Evolutionary conservation across 2,797 vertebrate species (phyloP).

Genomic region (Phalloptychus januarius): DNA sequence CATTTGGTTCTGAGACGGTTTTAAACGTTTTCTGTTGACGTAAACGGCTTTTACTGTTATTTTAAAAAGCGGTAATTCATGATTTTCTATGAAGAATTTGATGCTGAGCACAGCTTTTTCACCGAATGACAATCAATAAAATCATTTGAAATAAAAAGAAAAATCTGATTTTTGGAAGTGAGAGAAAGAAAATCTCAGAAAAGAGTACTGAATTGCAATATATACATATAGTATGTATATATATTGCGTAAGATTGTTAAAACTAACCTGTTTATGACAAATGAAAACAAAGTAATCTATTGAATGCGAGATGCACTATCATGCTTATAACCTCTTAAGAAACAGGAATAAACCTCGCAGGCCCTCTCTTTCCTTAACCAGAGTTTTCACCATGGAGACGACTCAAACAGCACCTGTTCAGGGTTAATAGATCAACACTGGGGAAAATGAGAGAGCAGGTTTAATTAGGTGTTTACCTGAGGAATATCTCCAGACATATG

Average conservation of each 20-base stretch:
- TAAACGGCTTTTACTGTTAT: neutral
- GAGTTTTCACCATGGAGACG: neutral
- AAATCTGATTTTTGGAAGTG: neutral
- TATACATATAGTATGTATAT: neutral
- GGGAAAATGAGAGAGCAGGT: conserved; percentile 57
- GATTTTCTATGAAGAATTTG: neutral
- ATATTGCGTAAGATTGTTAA: too few species aligned
- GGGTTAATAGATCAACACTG: conserved; percentile 67
- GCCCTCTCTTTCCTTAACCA: neutral
- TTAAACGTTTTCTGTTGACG: neutral
- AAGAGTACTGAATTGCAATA: neutral
- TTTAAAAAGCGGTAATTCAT: neutral
- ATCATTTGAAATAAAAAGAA: neutral
- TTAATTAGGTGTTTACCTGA: conserved; percentile 61
- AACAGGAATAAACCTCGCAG: neutral
- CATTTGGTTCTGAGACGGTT: neutral
- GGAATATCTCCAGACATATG: neutral
- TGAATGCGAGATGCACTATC: neutral
- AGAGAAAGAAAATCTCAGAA: neutral
- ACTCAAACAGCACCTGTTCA: neutral
- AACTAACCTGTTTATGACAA: neutral
- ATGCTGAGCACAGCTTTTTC: neutral
- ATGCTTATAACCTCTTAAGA: neutral
- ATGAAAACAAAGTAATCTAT: neutral
- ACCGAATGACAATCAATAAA: neutral